Evolutionary conservation across 1,140 invertebrate genomes (phyloP).

Genomic region (Ptiloglossa arizonensis): DNA sequence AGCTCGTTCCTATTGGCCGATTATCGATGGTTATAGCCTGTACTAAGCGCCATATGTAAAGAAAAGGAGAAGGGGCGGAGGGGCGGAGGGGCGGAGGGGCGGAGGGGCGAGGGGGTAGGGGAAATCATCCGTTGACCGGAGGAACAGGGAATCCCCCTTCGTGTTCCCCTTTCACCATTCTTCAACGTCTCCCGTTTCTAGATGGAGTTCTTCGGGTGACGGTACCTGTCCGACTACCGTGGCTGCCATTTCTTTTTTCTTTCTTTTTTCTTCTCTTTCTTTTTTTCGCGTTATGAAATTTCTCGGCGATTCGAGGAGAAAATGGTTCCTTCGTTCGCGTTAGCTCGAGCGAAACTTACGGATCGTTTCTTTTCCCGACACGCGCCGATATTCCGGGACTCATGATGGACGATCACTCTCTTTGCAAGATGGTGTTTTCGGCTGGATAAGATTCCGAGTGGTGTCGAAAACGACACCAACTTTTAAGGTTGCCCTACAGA

Average conservation of each 20-base stretch:
- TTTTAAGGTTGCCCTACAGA: too few species aligned
- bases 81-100: too few species aligned
- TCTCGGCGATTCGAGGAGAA: background rate
- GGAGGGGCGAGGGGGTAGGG: too few species aligned
- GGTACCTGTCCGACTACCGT: constrained; percentile 25
- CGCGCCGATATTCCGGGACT: too few species aligned
- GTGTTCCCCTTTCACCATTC: background rate
- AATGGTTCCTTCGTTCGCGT: background rate
- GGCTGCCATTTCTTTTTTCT: background rate
- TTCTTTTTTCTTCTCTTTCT: too few species aligned
- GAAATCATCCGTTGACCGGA: constrained; percentile 16
- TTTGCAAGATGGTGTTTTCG: too few species aligned
- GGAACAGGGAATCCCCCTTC: constrained; percentile 18
- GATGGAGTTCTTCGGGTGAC: background rate
- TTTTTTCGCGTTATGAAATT: too few species aligned
- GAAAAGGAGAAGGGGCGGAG: too few species aligned
- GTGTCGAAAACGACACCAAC: too few species aligned
- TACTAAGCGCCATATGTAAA: constrained; percentile 69
- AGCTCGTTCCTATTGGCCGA: constrained; percentile 70
- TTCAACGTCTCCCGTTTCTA: background rate
- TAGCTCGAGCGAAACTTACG: background rate
- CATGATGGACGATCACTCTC: too few species aligned
- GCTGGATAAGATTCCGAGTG: too few species aligned
- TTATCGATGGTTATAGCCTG: constrained; percentile 77
- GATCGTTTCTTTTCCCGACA: too few species aligned